Evolutionary conservation across 2,888 invertebrate genomes (phyloP).

Genomic region (Parelbella ahira): DNA sequence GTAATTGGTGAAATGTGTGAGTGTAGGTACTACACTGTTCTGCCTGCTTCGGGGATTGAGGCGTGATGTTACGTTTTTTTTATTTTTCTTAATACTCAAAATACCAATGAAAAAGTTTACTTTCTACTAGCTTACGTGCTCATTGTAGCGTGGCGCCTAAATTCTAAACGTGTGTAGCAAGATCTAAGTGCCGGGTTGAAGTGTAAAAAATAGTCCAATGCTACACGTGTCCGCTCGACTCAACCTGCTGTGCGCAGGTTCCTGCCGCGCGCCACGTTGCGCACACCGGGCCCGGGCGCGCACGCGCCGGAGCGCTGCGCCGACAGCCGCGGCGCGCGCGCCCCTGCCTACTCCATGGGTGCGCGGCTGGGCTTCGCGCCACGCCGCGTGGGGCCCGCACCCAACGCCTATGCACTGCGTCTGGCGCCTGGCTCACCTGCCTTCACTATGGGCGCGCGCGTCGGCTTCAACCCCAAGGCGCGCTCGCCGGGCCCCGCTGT

Average conservation of each 20-base stretch:
- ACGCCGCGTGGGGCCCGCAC: constrained; percentile 78
- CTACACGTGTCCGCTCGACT: no score
- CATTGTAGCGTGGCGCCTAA: no score
- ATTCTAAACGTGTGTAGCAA: no score
- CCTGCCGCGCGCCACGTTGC: constrained; percentile 38
- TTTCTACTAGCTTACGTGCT: no score
- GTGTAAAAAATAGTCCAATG: no score
- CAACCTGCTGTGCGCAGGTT: constrained; percentile 37
- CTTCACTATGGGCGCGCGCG: constrained; percentile 63
- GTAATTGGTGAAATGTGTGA: no score
- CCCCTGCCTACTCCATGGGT: constrained; percentile 82
- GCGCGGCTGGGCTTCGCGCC: constrained; percentile 63
- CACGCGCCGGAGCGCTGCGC: constrained; percentile 82
- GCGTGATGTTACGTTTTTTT: no score
- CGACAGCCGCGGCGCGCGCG: constrained; percentile 67
- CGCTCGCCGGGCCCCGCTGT: constrained; percentile 71
- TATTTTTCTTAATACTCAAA: no score
- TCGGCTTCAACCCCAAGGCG: constrained; percentile 50
- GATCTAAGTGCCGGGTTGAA: no score
- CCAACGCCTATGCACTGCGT: constrained; percentile 79
- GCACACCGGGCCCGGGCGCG: constrained; percentile 83
- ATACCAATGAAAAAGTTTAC: no score
- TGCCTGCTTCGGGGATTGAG: no score
- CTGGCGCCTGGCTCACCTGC: constrained; percentile 70
- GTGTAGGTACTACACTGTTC: no score